Percentiles rank a stretch among this genome's conserved stretches.
phyloP scores from a whole-genome alignment of 2,797 vertebrate genomes.

The Petrocephalus schoutedeni region DNA sequence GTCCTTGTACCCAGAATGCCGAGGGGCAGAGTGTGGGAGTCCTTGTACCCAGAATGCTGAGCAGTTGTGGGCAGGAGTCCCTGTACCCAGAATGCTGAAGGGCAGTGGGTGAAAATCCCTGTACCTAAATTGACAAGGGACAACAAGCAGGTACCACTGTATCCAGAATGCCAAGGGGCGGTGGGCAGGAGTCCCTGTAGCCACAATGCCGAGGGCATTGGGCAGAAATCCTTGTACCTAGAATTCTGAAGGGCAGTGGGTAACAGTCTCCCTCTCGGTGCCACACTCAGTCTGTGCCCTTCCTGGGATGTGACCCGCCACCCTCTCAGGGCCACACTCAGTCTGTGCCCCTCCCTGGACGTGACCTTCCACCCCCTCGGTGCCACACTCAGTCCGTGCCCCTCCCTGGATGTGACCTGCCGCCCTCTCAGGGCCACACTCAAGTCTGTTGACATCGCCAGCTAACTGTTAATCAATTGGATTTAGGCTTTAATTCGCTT shows the following conservation, averaged over 20 bases:
- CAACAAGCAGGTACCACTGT: not conserved
- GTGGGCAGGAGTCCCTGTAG: not conserved
- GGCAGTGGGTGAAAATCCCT: not conserved
- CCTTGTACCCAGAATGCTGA: not conserved
- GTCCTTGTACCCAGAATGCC: not conserved
- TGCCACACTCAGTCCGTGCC: not conserved
- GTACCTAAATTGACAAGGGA: not conserved
- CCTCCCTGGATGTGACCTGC: not conserved
- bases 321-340: not conserved
- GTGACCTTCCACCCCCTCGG: conserved; percentile 21
- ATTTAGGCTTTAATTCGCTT: not conserved
- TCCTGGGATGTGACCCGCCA: not conserved
- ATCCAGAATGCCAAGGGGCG: not conserved
- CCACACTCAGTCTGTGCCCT: conserved; percentile 18
- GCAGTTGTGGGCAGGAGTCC: not conserved
- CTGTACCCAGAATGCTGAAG: not conserved
- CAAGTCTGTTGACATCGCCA: not conserved
- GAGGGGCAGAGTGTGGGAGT: not conserved
- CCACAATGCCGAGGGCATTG: not conserved
- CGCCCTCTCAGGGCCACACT: not conserved
- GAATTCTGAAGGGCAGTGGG: too few species aligned
- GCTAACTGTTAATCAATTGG: not conserved
- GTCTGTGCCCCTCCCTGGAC: not conserved
- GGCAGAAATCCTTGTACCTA: not conserved
- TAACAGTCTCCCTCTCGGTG: not conserved